Base-by-base conservation (phyloP, 1,140 invertebrate species). In the Manduca sexta region DNA sequence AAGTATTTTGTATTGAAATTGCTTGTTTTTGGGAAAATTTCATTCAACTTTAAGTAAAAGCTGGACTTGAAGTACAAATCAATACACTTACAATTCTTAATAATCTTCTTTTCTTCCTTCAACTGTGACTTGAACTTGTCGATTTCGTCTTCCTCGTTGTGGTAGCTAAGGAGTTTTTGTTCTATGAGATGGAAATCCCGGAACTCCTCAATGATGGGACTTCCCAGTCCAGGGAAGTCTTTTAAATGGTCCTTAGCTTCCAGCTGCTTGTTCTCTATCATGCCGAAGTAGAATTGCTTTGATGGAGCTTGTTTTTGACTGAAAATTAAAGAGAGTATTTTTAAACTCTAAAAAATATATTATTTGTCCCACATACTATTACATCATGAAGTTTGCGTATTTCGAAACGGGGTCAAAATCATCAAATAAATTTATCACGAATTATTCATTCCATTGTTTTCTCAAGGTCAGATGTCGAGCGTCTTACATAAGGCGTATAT, bases 211-310 rank as follows among this genome's bases (percentile, higher is more conserved):
- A 84, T 83, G 35, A 80, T 81, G 1, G 77, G 75, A 18, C 70
- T 76, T 3, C 81, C 78, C 2, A 83, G 60, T 0, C 81, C 78
- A 1, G 73, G 75, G 58, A 84, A 84, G 45, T 89, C 86, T 34
- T 87, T 84, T 5, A 82, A 57, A 41, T 86, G 77, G 13, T 86
- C 83, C 3, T 75, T 53, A 13, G 71, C 60, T 16, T 75, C 67
- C 0, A 67, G 51, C 33, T 78, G 68, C 16, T 77, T 77, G 45
- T 67, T 74, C 52, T 89, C 87, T 45, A 91, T 89, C 92, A 93
- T 93, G 11, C 92, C 92, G 64, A 94, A 93, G 71, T 94, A 94
- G 76, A 93, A 94, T 34, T 90, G 91, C 64, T 92, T 92, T 14
- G 91, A 88, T 57, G 89, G 86, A 18, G 89, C 37, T 29, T 69